Evolutionary conservation across 2,888 invertebrate genomes (phyloP).

Genomic region (Apotomis turbidana): DNA sequence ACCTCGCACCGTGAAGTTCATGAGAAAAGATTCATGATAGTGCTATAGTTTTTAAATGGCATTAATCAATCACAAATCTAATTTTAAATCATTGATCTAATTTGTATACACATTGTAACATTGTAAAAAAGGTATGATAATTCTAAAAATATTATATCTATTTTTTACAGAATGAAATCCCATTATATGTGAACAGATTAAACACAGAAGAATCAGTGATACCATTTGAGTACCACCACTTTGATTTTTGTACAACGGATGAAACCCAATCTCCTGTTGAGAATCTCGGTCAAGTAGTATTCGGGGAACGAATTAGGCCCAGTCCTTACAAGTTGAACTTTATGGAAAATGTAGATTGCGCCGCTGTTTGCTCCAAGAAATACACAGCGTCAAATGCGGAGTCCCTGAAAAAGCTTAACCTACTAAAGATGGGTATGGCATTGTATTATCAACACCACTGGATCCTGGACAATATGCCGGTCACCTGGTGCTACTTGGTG

Average conservation of each 20-base stretch:
- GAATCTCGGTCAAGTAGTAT: constrained; percentile 99
- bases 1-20: constrained; percentile 15
- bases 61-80: too few relatives aligned
- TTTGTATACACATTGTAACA: too few relatives aligned
- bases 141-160: neutral
- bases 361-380: constrained; percentile 84
- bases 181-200: constrained; percentile 96
- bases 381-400: constrained; percentile 88
- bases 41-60: neutral
- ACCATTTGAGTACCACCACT: constrained; percentile 98
- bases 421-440: constrained; percentile 95
- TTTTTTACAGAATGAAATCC: constrained; percentile 91
- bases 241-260: constrained; percentile 95
- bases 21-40: constrained; percentile 25
- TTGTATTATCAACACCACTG: constrained; percentile 99
- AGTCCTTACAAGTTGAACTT: constrained; percentile 96
- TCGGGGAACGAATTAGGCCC: constrained; percentile 98
- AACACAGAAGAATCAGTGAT: constrained; percentile 99
- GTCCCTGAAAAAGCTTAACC: constrained; percentile 88
- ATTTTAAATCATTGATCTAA: too few relatives aligned
- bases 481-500: constrained; percentile 97
- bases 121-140: neutral
- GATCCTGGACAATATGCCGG: constrained; percentile 99
- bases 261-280: constrained; percentile 95
- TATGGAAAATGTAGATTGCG: constrained; percentile 87